Evolutionary conservation across 2,113 vertebrate genomes (phyloP).

Genomic region (Ceyx cyanopectus): DNA sequence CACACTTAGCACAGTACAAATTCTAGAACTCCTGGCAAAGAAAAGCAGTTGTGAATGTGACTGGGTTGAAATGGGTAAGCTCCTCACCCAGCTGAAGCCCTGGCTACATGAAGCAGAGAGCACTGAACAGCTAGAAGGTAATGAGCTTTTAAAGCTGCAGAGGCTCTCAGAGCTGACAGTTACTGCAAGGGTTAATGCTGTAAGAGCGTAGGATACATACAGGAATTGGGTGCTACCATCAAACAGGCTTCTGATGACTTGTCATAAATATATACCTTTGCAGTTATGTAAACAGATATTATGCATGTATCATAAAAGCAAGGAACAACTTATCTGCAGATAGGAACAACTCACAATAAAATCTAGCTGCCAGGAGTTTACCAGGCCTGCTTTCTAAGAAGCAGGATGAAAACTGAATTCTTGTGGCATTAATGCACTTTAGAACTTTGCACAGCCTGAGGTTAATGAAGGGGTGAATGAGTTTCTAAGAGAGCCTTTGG

Average conservation of each 20-base stretch:
- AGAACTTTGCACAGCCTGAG: background rate
- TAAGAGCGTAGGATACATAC: background rate
- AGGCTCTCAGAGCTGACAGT: background rate
- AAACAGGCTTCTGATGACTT: background rate
- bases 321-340: background rate
- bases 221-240: background rate
- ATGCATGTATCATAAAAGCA: background rate
- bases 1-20: background rate
- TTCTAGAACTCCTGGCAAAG: background rate
- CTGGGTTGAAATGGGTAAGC: background rate
- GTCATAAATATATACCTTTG: slow-evolving; percentile 12
- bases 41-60: background rate
- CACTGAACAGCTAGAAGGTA: background rate
- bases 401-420: background rate
- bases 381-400: background rate
- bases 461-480: background rate
- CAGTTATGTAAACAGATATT: slow-evolving; percentile 23
- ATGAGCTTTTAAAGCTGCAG: slow-evolving; percentile 27
- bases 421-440: background rate
- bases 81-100: background rate
- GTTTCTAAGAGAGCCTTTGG: background rate
- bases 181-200: background rate
- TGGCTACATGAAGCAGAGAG: background rate
- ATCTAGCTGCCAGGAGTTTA: slow-evolving; percentile 27
- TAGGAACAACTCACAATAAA: background rate